Conservation (phyloP, 2,113 vertebrate species). For the Microtus ochrogaster region DNA sequence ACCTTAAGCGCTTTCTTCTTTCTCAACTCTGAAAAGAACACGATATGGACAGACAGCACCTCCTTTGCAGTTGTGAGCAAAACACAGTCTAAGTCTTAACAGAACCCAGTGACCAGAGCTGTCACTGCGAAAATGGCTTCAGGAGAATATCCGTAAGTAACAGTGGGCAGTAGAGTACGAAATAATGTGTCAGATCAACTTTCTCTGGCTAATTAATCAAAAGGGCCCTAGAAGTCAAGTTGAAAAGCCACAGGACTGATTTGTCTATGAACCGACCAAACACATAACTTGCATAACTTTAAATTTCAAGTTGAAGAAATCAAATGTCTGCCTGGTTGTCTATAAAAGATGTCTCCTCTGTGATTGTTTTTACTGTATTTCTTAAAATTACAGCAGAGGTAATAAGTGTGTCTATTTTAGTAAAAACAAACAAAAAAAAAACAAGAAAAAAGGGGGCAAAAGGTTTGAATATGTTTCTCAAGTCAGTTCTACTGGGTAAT, state of each 20-base stretch:
- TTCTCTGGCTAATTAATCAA: conserved; percentile 7
- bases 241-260: background rate
- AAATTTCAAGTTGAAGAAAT: conserved; percentile 35
- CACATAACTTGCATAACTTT: background rate
- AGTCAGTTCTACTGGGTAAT: background rate
- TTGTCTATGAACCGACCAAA: background rate
- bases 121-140: background rate
- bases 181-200: background rate
- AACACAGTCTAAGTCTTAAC: background rate
- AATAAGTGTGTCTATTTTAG: conserved; percentile 37
- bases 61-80: conserved; percentile 1
- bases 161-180: background rate
- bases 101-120: background rate
- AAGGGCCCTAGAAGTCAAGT: conserved; percentile 39
- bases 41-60: background rate
- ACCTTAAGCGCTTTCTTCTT: background rate
- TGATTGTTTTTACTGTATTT: background rate
- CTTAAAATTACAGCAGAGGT: conserved; percentile 23
- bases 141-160: background rate
- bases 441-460: background rate
- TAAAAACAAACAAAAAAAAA: conserved; percentile 34
- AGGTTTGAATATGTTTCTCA: conserved; percentile 26
- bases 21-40: background rate
- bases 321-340: background rate
- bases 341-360: background rate